Conservation (phyloP, 2,888 invertebrate species). For the Eristalis tenax region DNA sequence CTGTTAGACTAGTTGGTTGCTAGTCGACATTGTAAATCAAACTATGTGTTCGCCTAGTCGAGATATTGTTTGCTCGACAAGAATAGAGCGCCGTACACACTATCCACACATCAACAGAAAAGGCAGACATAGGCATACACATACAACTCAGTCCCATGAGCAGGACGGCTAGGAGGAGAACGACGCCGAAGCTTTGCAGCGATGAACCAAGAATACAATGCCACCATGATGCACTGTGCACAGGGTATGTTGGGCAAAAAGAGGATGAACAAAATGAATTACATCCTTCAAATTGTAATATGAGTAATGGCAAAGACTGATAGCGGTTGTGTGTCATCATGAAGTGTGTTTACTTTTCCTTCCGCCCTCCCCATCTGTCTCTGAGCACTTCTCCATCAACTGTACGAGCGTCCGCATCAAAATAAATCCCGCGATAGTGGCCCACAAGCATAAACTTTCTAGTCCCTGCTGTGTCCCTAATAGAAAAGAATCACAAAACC, state of each 20-base stretch:
- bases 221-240: not conserved
- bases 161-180: not conserved
- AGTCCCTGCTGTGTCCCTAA: not conserved
- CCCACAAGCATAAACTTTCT: slow-evolving; percentile 2
- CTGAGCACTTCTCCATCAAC: not conserved
- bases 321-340: slow-evolving; percentile 57
- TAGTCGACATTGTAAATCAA: slow-evolving; percentile 46
- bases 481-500: slow-evolving; percentile 25
- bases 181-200: slow-evolving; percentile 22
- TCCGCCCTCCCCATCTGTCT: not conserved
- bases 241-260: not conserved
- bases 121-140: not conserved
- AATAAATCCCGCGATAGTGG: slow-evolving; percentile 50
- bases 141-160: not conserved
- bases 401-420: slow-evolving; percentile 29
- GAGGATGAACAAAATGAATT: slow-evolving; percentile 66
- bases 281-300: slow-evolving; percentile 68
- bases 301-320: slow-evolving; percentile 69
- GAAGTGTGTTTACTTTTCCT: slow-evolving; percentile 58
- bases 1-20: not conserved
- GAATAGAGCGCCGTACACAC: not conserved
- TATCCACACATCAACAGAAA: not conserved
- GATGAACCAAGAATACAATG: slow-evolving; percentile 2
- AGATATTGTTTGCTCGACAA: slow-evolving; percentile 32
- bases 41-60: slow-evolving; percentile 9